Evolutionary conservation across 2,888 invertebrate genomes (phyloP), one percentile per base, ranked within the genome.

Genomic region (Brachypterus glaber): DNA sequence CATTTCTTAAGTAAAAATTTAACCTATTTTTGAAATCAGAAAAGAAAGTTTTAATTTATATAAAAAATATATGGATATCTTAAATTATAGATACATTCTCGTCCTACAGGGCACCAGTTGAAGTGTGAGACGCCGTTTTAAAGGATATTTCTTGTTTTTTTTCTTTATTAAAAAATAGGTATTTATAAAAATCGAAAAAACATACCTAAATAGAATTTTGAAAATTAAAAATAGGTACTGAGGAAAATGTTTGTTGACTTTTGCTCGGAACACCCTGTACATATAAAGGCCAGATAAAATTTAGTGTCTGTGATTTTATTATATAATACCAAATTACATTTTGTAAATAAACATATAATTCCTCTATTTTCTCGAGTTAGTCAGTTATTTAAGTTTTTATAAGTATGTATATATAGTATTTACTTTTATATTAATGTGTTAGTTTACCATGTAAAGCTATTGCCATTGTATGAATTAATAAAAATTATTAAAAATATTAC

Each of bases 221-320:
- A n/a, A n/a, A n/a, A n/a, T n/a, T n/a, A n/a, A n/a, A n/a, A n/a
- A n/a, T n/a, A n/a, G n/a, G n/a, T n/a, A n/a, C n/a, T n/a, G n/a
- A n/a, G n/a, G n/a, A n/a, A n/a, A 24, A n/a, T 24, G 24, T 24
- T 24, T 24, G n/a, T 24, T 8, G 24, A 8, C 7, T 24, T 7
- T 24, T 24, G 24, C n/a, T n/a, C n/a, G n/a, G n/a, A 27, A 27
- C 21, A 43, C 44, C 40, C 44, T 55, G 48, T 54, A 55, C 40
- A 55, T 55, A 54, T 45, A 48, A 55, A 52, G 61, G 60, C 61
- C 60, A 60, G 60, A 57, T 54, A 56, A 55, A 55, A 51, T 50
- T 62, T 63, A 60, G 60, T 63, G 60, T 62, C 64, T 64, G 64
- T 64, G 64, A 64, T 64, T 63, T 63, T 57, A 59, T 57, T 60